phyloP scores from a whole-genome alignment of 1,140 invertebrate genomes.

The Babylonia areolata region DNA sequence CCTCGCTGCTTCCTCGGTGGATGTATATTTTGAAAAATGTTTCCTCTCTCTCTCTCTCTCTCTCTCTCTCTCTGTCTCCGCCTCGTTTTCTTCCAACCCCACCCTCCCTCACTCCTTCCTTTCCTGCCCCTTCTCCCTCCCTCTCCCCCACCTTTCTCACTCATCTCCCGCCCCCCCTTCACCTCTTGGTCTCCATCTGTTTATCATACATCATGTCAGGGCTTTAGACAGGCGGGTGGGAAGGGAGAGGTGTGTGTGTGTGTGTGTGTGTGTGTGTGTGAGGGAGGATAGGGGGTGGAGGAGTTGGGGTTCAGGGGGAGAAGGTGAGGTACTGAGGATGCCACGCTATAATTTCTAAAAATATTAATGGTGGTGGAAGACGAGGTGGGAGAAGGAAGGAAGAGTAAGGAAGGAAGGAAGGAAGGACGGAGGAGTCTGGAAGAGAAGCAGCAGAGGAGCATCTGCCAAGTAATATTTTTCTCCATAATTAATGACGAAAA shows the following conservation, averaged over 20 bases:
- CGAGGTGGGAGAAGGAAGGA: neutral
- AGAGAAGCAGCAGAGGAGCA: neutral
- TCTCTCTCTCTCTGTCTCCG: neutral
- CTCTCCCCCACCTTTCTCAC: neutral
- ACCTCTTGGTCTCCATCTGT: neutral
- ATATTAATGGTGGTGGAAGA: neutral
- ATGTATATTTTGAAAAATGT: no score
- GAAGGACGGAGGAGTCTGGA: no score
- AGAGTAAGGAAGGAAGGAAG: neutral
- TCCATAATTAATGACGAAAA: neutral
- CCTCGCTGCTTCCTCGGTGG: neutral
- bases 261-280: no score
- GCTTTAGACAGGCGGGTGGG: neutral
- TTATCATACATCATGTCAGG: slow-evolving; percentile 1
- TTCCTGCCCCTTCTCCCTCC: neutral
- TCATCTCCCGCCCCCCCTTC: neutral
- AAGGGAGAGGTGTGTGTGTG: no score
- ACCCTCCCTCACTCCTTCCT: no score
- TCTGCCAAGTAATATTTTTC: no score
- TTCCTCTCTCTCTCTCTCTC: slow-evolving; percentile 3
- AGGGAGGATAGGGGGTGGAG: neutral
- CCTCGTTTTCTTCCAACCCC: neutral
- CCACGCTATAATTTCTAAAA: neutral
- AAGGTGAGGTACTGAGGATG: neutral
- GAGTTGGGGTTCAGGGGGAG: neutral